Evolutionary conservation across 2,797 vertebrate genomes (phyloP), one percentile per base, ranked within the genome.

Genomic region (Sternotherus odoratus): DNA sequence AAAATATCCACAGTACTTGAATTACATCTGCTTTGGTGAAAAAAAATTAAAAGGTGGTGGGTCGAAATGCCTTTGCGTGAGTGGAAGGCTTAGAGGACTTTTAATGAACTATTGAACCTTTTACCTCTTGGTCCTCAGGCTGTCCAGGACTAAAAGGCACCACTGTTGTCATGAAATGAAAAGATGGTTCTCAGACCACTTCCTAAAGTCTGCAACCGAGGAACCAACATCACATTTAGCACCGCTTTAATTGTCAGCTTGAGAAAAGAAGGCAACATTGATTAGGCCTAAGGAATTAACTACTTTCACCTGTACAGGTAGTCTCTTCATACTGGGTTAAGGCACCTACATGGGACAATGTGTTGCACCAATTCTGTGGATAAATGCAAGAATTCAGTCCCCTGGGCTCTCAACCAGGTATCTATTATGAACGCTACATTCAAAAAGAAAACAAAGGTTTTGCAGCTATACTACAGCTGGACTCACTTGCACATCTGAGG

Each of bases 391-490:
- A 57, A 66, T 66, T 54, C 66, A 85, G 19, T 57, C 4, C 54
- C 48, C 7, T 24, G 46, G 10, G 33, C 4, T 74, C 11, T 33
- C 28, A 80, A 0, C 75, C 69, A 33, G 81, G 12, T 3, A 46
- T 26, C n/a, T 81, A 43, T 39, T 21, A 8, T 43, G 19, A 54
- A 17, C 79, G 30, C 6, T 77, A n/a, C 26, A 10, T 50, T 80
- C 79, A 15, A n/a, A 90, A 6, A 11, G 81, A 86, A 17, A 1
- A 19, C 15, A 72, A 49, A 83, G 51, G n/a, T 24, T 21, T 10
- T 15, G 0, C n/a, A 39, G 48, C 50, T 78, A 11, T 43, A 10
- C n/a, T 84, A 28, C 6, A 79, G 77, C 1, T 54, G 12, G 53
- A 75, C 11, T 63, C 66, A 30, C n/a, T 77, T 63, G 36, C 69